Base-by-base conservation (phyloP, 2,888 invertebrate genomes). In the Elegia similella region DNA sequence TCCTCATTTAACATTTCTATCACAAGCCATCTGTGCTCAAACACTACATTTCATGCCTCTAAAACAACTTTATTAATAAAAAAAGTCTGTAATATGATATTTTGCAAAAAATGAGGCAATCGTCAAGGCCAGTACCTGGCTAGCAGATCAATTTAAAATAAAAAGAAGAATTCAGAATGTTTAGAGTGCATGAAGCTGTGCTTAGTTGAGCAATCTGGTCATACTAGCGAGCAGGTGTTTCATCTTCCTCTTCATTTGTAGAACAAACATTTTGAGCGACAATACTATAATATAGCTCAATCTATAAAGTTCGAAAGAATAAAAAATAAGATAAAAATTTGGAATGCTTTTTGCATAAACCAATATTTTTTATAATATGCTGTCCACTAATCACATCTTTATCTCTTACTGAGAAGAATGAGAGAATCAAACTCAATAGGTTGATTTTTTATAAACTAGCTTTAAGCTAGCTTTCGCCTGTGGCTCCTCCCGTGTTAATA, bases 171-270 rank as follows among this genome's bases (percentile, higher is more conserved):
- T 60, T 60, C 54, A 52, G 48, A 34, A 59, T 63, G 61, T 62
- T 55, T 58, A 64, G 62, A 60, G 58, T 47, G 60, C 64, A 59
- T 64, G 63, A 64, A 66, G 61, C 52, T 55, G 52, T 54, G 10
- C 12, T 43, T 53, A 2, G 43, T 62, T 62, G 52, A 54, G 62
- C 58, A 62, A 64, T 54, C 12, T 58, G 57, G 62, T 61, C 59
- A 64, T 53, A 60, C 61, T 56, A 42, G 50, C 52, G 58, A 59
- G 29, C 59, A 62, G 29, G 48, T 15, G 29, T 32, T 38, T 52
- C 12, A 15, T 38, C 38, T 44, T 52, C 3, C 32, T 6, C 13
- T 46, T 29, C 12, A 34, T 32, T 32, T 32, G 7, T 8, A 10
- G 12, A 38, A 12, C 12, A 12, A n/a, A 38, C 5, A 38, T 38